Evolutionary conservation across 1,140 invertebrate species (phyloP), one percentile per base, ranked within the genome.

Genomic region (Drosophila grimshawi): DNA sequence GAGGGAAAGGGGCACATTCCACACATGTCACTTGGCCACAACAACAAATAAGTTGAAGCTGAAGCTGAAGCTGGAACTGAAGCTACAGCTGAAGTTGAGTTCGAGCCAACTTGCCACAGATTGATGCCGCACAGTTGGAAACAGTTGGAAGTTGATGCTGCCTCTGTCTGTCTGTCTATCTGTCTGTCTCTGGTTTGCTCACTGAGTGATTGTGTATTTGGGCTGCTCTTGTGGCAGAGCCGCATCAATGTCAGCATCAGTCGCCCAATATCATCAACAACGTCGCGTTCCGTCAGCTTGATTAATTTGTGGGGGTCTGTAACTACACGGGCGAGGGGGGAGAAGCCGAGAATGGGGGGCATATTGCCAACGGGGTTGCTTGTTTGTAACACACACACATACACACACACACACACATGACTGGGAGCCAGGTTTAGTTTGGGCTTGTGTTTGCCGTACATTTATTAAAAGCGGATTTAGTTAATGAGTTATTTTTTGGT

Each of bases 381-480:
- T 19, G 19, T 19, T 19, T 19, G 19, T 19, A 19, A 19, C 19
- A 19, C 19, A 19, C 19, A 19, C 19, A 19, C 19, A n/a, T n/a
- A 19, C 19, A 19, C 19, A n/a, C 51, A n/a, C 45, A 51, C 46
- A 29, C 3, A 19, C n/a, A 66, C 72, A 67, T 73, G 80, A 39
- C 37, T 39, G 8, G 8, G 10, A 39, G 83, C 79, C 30, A 52
- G 30, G 5, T 49, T 49, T 49, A 49, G n/a, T 43, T n/a, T 32
- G 19, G 19, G 19, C 19, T 55, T 55, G 33, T 8, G 7, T 60
- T 60, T 39, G 35, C 6, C 43, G 57, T 60, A 32, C 5, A 90
- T 89, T 89, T 89, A 89, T 89, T 90, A 90, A 89, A 89, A 76
- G 86, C 80, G 85, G 85, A 90, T 89, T 89, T 90, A 86, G 85